These are phyloP conservation scores for Tenthredo scrophulariae DNA, from an alignment of 2,888 invertebrate genomes.

Conservation along the genomic window DNA sequence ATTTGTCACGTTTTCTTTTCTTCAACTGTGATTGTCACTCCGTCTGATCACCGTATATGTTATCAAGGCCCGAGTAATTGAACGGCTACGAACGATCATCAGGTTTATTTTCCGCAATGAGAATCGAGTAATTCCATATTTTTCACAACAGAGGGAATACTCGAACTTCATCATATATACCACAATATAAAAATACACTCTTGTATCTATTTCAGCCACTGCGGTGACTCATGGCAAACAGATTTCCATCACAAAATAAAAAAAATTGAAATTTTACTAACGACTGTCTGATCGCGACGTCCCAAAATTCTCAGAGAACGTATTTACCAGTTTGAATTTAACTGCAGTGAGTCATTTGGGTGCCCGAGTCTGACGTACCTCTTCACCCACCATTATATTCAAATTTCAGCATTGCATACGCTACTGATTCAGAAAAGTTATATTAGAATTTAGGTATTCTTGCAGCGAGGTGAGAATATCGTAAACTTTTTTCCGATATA, in stretches of 20 bases:
- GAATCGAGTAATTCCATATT: neutral
- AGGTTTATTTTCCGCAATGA: neutral
- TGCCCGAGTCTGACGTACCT: neutral
- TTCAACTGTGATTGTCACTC: constrained; percentile 34
- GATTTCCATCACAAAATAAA: neutral
- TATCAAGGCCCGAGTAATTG: constrained; percentile 18
- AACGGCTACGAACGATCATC: neutral
- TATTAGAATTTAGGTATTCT: neutral
- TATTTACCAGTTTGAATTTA: neutral
- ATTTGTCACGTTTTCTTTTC: constrained; percentile 27
- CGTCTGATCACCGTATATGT: neutral
- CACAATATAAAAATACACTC: neutral
- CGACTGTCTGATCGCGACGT: neutral
- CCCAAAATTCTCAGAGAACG: neutral
- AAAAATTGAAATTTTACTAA: neutral
- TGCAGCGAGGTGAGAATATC: neutral
- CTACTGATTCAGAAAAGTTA: neutral
- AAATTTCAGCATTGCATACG: neutral
- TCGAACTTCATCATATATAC: neutral
- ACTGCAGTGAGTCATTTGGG: neutral
- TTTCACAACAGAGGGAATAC: neutral
- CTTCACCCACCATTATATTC: neutral
- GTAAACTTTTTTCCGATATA: neutral
- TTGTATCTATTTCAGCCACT: neutral
- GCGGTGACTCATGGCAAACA: neutral